Evolutionary conservation across 2,797 vertebrate species (phyloP).

Genomic region (Schizothorax lantsangensis): DNA sequence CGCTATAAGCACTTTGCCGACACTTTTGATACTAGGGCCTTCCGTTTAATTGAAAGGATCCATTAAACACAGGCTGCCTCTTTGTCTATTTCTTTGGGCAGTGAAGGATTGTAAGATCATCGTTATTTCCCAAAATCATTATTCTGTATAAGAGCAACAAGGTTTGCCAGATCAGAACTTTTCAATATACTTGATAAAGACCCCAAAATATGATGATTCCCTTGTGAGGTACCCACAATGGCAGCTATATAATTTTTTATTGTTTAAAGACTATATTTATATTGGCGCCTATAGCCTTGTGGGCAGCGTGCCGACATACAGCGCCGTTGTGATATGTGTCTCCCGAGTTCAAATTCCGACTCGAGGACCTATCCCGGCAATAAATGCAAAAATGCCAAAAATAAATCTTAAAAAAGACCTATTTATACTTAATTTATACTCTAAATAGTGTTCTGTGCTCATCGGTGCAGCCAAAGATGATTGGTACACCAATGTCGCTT

Average conservation of each 20-base stretch:
- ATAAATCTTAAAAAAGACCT: too few species aligned
- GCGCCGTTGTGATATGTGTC: too few species aligned
- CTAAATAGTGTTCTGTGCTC: too few species aligned
- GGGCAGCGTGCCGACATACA: neutral
- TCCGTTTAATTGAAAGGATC: constrained; percentile 77
- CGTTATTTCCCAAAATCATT: constrained; percentile 54
- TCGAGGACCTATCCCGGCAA: too few species aligned
- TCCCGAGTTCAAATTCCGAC: too few species aligned
- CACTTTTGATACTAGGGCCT: constrained; percentile 75
- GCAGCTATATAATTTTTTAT: neutral
- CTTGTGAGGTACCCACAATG: neutral
- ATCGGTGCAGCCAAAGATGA: too few species aligned
- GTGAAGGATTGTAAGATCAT: constrained; percentile 38
- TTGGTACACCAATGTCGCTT: too few species aligned
- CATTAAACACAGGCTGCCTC: constrained; percentile 73
- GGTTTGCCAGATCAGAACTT: constrained; percentile 47
- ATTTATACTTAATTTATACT: too few species aligned
- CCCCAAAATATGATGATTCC: neutral
- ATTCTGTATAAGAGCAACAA: constrained; percentile 56
- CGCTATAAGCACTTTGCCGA: constrained; percentile 63
- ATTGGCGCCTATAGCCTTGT: neutral
- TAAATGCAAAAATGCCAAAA: too few species aligned
- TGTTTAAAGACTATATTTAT: neutral
- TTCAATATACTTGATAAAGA: constrained; percentile 51
- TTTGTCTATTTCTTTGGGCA: constrained; percentile 65